Conservation (phyloP, 2,797 vertebrate species). For the Distichodus sexfasciatus region DNA sequence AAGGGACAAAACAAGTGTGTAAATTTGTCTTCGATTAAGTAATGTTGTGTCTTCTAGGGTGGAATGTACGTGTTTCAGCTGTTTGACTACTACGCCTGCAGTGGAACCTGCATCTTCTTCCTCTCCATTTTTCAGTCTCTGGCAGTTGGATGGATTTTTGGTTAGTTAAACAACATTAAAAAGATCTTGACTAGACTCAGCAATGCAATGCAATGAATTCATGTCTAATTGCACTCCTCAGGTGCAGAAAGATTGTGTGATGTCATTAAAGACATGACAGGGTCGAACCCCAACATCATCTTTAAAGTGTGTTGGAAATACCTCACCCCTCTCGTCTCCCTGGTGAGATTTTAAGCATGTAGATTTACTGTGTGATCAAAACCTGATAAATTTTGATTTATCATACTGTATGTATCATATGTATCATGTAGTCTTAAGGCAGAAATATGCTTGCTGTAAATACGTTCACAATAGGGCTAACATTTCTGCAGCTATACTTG, state of each 20-base stretch:
- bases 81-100: conserved; percentile 90
- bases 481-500: no score
- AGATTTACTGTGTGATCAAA: no score
- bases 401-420: no score
- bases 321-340: conserved; percentile 78
- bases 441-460: no score
- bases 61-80: conserved; percentile 95
- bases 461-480: no score
- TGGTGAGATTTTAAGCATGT: no score
- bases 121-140: conserved; percentile 81
- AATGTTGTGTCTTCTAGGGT: conserved; percentile 71
- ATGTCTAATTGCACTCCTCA: conserved; percentile 38
- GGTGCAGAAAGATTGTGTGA: conserved; percentile 76
- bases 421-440: no score
- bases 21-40: no score
- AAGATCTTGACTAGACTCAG: no score
- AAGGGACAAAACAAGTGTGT: no score
- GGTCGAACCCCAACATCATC: conserved; percentile 70
- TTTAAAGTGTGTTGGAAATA: conserved; percentile 87
- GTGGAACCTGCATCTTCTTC: conserved; percentile 84
- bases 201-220: no score
- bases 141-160: conserved; percentile 86
- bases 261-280: conserved; percentile 86
- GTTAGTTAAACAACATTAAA: conserved; percentile 69
- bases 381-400: no score